phyloP scores from a whole-genome alignment of 2,797 vertebrate genomes.

The Gambelia wislizenii region DNA sequence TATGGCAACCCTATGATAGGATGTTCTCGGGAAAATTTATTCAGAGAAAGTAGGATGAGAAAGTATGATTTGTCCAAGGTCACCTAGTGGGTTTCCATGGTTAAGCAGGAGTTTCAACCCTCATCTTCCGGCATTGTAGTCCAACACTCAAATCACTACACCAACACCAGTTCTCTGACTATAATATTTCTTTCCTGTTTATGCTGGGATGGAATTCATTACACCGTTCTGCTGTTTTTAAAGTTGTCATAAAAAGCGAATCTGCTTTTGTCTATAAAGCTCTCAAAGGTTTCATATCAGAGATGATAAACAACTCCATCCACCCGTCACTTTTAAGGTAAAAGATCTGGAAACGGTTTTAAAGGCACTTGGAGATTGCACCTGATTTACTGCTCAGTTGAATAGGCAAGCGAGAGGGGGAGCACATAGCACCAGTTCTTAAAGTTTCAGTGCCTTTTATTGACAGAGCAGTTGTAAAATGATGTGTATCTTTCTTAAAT shows the following conservation, averaged over 20 bases:
- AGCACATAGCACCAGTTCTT: slow-evolving; percentile 7
- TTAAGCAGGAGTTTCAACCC: too few relatives aligned
- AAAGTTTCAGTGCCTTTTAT: slow-evolving; percentile 26
- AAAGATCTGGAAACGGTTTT: slow-evolving; percentile 35
- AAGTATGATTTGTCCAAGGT: too few relatives aligned
- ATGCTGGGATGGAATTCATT: slow-evolving; percentile 1
- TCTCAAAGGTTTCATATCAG: slow-evolving; percentile 33
- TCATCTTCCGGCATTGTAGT: too few relatives aligned
- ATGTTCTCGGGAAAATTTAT: too few relatives aligned
- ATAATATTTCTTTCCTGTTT: neutral
- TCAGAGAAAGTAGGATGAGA: too few relatives aligned
- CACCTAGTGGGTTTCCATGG: too few relatives aligned
- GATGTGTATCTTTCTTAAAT: slow-evolving; percentile 15
- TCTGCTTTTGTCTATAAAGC: slow-evolving; percentile 45
- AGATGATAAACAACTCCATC: slow-evolving; percentile 36
- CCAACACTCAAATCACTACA: too few relatives aligned
- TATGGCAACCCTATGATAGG: too few relatives aligned
- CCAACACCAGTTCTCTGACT: too few relatives aligned
- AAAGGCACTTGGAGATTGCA: slow-evolving; percentile 27
- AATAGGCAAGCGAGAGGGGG: neutral
- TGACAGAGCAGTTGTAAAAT: slow-evolving; percentile 9
- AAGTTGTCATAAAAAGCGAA: slow-evolving; percentile 41
- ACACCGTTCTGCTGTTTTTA: slow-evolving; percentile 31
- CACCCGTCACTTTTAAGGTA: slow-evolving; percentile 19
- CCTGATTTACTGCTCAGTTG: slow-evolving; percentile 13